phyloP scores from a whole-genome alignment of 2,888 invertebrate species.

The Lathronympha strigana region DNA sequence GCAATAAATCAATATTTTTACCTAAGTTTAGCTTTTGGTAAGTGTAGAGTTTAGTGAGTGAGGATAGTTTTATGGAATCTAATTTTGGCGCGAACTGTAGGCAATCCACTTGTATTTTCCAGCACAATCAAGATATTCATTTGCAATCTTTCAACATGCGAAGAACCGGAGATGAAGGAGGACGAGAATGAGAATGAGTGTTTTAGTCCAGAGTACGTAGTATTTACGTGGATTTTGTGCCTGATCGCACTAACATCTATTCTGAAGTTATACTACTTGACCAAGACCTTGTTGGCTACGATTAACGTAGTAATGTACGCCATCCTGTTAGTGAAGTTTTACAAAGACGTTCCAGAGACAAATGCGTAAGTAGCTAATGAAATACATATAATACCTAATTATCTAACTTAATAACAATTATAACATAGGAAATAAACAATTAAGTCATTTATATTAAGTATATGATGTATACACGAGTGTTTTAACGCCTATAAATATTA shows the following conservation, averaged over 20 bases:
- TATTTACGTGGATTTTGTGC: constrained; percentile 97
- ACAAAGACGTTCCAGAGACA: constrained; percentile 65
- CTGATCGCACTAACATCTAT: constrained; percentile 96
- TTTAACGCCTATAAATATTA: too few species aligned
- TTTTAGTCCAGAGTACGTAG: constrained; percentile 92
- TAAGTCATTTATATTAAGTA: too few species aligned
- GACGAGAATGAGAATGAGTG: constrained; percentile 67
- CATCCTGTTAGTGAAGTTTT: constrained; percentile 86
- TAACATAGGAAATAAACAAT: too few species aligned
- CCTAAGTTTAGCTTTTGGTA: too few species aligned
- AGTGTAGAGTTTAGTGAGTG: too few species aligned
- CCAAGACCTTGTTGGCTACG: constrained; percentile 91
- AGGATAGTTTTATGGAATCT: too few species aligned
- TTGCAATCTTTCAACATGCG: constrained; percentile 54
- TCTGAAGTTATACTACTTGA: constrained; percentile 93
- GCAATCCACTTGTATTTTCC: constrained; percentile 45
- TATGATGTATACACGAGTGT: too few species aligned
- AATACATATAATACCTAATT: not conserved
- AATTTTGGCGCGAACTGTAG: too few species aligned
- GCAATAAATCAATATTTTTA: too few species aligned
- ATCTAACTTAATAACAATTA: too few species aligned
- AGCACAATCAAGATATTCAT: constrained; percentile 74
- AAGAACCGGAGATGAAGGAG: not conserved
- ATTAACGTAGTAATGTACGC: constrained; percentile 90
- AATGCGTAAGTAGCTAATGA: constrained; percentile 35